Percentiles rank a stretch among this genome's conserved stretches.
phyloP scores from a whole-genome alignment of 2,888 invertebrate species.

The Meta bourneti region DNA sequence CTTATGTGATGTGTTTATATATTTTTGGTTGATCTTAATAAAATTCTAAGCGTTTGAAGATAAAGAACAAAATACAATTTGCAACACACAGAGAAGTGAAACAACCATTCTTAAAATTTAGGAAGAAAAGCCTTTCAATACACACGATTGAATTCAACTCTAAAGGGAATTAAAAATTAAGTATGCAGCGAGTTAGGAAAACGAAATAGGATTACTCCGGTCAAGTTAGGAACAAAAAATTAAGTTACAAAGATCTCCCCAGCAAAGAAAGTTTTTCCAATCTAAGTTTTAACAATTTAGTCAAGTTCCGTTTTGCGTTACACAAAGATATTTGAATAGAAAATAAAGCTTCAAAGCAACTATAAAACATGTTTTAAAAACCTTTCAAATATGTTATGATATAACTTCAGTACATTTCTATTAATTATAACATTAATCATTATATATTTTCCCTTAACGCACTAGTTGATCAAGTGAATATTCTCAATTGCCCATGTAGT shows the following conservation, averaged over 20 bases:
- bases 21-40: not conserved
- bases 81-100: not conserved
- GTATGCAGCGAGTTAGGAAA: not conserved
- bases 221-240: not conserved
- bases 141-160: not conserved
- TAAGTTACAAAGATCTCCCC: not conserved
- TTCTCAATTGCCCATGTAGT: too few relatives aligned
- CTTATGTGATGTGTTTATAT: not conserved
- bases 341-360: too few relatives aligned
- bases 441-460: too few relatives aligned
- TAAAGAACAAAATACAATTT: not conserved
- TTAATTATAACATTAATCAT: too few relatives aligned
- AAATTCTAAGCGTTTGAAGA: not conserved
- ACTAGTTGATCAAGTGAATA: too few relatives aligned
- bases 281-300: not conserved
- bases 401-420: too few relatives aligned
- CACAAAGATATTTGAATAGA: not conserved
- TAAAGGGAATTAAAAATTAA: slow-evolving; percentile 1
- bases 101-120: not conserved
- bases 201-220: not conserved
- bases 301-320: not conserved
- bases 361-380: too few relatives aligned
- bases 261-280: not conserved
- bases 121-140: not conserved
- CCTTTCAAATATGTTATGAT: too few relatives aligned